These are phyloP conservation scores for Macrochelys suwanniensis DNA, from an alignment of 2,797 vertebrate species.

Conservation along the genomic window DNA sequence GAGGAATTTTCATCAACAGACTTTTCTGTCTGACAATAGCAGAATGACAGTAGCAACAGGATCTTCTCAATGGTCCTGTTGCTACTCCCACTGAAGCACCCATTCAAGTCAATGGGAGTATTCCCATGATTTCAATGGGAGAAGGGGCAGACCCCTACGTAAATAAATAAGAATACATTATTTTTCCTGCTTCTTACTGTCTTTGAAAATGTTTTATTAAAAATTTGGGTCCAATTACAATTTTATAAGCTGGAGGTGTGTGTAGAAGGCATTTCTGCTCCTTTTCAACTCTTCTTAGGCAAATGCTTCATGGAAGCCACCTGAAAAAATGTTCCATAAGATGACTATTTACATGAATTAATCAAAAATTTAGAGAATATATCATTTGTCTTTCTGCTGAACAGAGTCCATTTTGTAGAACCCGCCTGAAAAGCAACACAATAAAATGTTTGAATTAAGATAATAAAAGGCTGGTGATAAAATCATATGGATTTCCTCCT, in stretches of 20 bases:
- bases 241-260: neutral
- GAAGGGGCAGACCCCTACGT: neutral
- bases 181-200: neutral
- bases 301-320: neutral
- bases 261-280: neutral
- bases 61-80: neutral
- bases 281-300: neutral
- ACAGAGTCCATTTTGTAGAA: neutral
- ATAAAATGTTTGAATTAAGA: constrained; percentile 45
- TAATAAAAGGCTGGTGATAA: constrained; percentile 20
- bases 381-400: neutral
- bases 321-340: neutral
- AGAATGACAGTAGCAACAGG: too few relatives aligned
- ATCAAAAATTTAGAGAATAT: neutral
- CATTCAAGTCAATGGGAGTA: neutral
- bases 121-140: neutral
- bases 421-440: neutral
- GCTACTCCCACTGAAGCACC: neutral
- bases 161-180: neutral
- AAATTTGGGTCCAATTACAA: neutral
- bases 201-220: neutral
- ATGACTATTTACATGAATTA: neutral
- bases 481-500: constrained; percentile 58
- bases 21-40: neutral
- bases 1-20: neutral